phyloP scores from a whole-genome alignment of 2,888 invertebrate genomes.

The Aelia acuminata region DNA sequence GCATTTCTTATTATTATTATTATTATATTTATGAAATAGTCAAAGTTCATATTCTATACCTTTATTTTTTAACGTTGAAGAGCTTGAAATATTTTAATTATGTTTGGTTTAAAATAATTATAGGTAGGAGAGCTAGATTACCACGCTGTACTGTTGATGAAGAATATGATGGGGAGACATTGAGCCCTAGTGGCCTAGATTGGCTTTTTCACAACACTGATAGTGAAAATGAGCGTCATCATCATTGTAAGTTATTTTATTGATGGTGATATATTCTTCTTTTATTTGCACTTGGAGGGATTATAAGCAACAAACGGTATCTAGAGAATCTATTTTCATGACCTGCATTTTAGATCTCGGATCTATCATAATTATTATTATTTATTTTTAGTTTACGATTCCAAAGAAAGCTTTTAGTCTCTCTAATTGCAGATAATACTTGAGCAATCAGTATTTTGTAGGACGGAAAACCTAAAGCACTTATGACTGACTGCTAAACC shows the following conservation, averaged over 20 bases:
- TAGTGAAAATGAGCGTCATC: constrained; percentile 67
- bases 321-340: neutral
- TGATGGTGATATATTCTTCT: neutral
- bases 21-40: too few species aligned
- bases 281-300: neutral
- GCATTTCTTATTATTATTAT: too few species aligned
- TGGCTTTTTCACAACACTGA: constrained; percentile 75
- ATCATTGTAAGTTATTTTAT: constrained; percentile 61
- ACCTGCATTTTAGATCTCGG: neutral
- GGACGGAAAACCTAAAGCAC: too few species aligned
- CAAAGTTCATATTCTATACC: neutral
- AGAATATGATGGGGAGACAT: constrained; percentile 62
- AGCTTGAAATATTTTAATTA: neutral
- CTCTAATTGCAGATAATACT: neutral
- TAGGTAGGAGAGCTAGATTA: constrained; percentile 61
- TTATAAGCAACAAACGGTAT: neutral
- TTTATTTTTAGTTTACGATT: neutral
- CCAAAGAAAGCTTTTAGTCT: neutral
- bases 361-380: neutral
- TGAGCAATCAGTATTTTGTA: neutral
- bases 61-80: neutral
- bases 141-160: constrained; percentile 62
- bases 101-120: neutral
- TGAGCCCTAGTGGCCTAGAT: constrained; percentile 72
- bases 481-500: neutral